phyloP scores from a whole-genome alignment of 2,797 vertebrate genomes.

The Gymnothorax reevesii region DNA sequence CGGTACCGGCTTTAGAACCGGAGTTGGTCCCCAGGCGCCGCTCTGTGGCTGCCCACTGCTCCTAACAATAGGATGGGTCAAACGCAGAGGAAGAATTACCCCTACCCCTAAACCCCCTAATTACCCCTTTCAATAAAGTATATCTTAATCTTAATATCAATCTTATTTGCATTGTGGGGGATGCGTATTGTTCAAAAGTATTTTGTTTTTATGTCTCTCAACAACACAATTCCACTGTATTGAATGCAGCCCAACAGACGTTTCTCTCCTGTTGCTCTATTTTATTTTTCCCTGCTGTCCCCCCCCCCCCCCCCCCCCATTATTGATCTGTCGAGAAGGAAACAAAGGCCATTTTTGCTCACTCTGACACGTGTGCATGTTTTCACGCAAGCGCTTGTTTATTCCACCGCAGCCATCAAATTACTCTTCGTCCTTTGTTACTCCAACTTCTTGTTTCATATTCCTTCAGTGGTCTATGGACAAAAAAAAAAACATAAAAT shows the following conservation, averaged over 20 bases:
- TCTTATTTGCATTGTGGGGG: slow-evolving; percentile 8
- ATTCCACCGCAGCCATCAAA: background rate
- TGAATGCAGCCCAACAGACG: background rate
- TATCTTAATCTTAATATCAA: too few species aligned
- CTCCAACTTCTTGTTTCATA: background rate
- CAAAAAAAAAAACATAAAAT: background rate
- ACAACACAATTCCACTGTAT: background rate
- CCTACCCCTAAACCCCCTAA: too few species aligned
- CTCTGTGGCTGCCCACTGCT: too few species aligned
- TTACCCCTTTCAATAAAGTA: too few species aligned
- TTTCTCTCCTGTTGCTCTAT: background rate
- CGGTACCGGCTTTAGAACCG: too few species aligned
- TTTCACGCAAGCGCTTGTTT: background rate
- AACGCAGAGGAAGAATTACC: too few species aligned
- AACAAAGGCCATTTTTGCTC: background rate
- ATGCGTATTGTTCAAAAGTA: background rate
- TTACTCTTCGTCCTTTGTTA: background rate
- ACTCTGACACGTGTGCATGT: background rate
- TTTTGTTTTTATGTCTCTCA: background rate
- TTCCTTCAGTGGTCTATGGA: background rate
- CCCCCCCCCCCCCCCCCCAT: background rate
- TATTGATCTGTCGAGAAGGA: slow-evolving; percentile 5
- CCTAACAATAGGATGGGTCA: too few species aligned
- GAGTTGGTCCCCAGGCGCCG: too few species aligned
- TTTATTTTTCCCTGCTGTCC: background rate